These are phyloP conservation scores for Thomomys bottae DNA, from an alignment of 2,113 vertebrate genomes.

Conservation along the genomic window DNA sequence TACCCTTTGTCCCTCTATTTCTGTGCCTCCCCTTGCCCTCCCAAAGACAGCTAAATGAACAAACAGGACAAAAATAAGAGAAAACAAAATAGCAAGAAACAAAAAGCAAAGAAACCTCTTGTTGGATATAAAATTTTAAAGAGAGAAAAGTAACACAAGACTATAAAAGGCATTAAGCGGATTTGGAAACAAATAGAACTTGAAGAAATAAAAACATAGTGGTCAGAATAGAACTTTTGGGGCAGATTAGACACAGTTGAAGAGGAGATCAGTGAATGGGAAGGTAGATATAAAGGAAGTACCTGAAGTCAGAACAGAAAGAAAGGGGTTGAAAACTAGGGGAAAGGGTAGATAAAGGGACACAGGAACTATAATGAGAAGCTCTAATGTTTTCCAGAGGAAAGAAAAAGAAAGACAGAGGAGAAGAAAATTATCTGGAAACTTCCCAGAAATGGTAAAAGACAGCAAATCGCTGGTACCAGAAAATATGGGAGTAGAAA, in stretches of 20 bases:
- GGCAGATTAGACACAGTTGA: constrained; percentile 61
- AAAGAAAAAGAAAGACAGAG: not conserved
- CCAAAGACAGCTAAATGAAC: too few relatives aligned
- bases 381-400: not conserved
- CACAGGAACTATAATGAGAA: not conserved
- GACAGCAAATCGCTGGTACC: not conserved
- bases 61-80: too few relatives aligned
- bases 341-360: not conserved
- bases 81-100: too few relatives aligned
- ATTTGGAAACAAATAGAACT: not conserved
- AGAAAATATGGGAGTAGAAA: not conserved
- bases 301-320: not conserved
- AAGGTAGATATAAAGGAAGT: constrained; percentile 56
- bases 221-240: constrained; percentile 12
- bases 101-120: too few relatives aligned
- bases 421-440: not conserved
- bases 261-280: constrained; percentile 50
- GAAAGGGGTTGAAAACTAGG: not conserved
- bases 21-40: too few relatives aligned
- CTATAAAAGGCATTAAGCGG: not conserved
- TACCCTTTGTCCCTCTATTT: too few relatives aligned
- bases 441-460: not conserved
- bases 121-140: not conserved
- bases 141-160: not conserved
- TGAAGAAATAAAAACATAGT: constrained; percentile 33